phyloP scores from a whole-genome alignment of 2,113 vertebrate genomes.

The Salvelinus sp. region DNA sequence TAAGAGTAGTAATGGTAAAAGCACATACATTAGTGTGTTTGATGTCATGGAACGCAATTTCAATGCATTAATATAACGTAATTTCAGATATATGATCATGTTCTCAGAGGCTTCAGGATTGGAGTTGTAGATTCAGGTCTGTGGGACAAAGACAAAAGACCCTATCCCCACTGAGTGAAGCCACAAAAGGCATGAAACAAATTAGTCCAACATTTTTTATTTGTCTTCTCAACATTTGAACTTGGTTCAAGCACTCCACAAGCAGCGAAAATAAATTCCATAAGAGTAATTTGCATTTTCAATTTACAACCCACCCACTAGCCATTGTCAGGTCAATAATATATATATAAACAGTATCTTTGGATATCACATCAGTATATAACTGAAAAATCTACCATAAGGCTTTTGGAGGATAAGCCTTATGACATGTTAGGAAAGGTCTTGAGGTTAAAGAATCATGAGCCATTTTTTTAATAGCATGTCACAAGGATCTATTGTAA shows the following conservation, averaged over 20 bases:
- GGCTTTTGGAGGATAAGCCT: neutral
- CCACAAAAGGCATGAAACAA: no score
- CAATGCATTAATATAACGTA: no score
- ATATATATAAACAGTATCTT: neutral
- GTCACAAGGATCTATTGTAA: neutral
- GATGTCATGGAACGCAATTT: no score
- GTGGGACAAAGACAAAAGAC: no score
- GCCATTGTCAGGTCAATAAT: neutral
- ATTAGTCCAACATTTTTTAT: no score
- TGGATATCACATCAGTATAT: neutral
- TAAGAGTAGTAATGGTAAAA: no score
- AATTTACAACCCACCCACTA: neutral
- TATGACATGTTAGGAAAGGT: neutral
- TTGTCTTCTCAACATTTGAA: neutral
- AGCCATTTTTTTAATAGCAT: neutral
- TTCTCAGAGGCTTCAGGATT: no score
- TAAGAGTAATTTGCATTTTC: neutral
- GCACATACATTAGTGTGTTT: no score
- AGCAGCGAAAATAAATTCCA: neutral
- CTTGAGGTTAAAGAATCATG: neutral
- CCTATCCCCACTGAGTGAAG: no score
- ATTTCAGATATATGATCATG: no score
- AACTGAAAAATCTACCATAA: neutral
- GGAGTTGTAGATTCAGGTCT: no score
- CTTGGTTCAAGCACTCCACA: neutral